phyloP scores from a whole-genome alignment of 2,797 vertebrate species.

The Squalus acanthias region DNA sequence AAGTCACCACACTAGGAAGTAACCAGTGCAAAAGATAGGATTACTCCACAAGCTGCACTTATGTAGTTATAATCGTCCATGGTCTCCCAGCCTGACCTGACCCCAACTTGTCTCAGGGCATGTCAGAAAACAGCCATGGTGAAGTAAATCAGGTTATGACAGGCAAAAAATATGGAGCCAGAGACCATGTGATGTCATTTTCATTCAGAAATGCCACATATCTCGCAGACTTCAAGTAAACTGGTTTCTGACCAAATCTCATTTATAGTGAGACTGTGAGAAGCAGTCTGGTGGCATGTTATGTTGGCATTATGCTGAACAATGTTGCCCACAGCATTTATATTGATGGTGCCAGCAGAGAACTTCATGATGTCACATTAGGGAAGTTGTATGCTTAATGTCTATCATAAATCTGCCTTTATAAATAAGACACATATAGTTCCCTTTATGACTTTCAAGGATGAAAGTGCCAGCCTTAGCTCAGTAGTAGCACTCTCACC shows the following conservation, averaged over 20 bases:
- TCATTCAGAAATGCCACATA: not conserved
- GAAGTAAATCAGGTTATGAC: constrained; percentile 11
- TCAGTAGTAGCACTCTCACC: too few species aligned
- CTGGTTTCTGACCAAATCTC: too few species aligned
- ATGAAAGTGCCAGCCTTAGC: too few species aligned
- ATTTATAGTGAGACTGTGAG: not conserved
- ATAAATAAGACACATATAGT: not conserved
- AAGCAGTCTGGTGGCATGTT: not conserved
- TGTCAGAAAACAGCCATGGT: not conserved
- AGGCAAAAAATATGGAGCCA: not conserved
- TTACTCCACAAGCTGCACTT: constrained; percentile 41
- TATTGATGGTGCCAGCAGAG: not conserved
- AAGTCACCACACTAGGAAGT: constrained; percentile 39
- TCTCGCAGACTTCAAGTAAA: not conserved
- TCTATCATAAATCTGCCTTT: not conserved
- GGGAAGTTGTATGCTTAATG: not conserved
- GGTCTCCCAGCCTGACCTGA: constrained; percentile 31
- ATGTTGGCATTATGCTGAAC: not conserved
- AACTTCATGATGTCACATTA: not conserved
- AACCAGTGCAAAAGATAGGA: constrained; percentile 39
- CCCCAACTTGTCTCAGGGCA: constrained; percentile 39
- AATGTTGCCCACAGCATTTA: not conserved
- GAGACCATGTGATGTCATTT: not conserved
- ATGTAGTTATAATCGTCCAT: not conserved
- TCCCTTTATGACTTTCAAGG: not conserved